phyloP scores from a whole-genome alignment of 2,888 invertebrate species.

The Drosophila sordidula region DNA sequence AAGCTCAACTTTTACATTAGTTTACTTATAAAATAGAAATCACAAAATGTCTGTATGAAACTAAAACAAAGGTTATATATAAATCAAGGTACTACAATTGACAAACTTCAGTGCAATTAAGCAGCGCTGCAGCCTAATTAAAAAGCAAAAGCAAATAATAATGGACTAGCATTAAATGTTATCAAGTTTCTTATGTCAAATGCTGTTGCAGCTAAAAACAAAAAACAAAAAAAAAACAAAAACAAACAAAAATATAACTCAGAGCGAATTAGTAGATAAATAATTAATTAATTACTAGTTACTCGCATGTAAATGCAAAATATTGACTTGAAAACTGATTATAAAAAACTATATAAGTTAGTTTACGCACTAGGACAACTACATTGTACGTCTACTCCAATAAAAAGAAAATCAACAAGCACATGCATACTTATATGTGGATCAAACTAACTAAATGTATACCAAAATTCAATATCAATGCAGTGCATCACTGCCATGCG shows the following conservation, averaged over 20 bases:
- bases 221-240: conserved; percentile 15
- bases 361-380: conserved; percentile 57
- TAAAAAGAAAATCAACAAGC: conserved; percentile 31
- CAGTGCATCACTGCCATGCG: conserved; percentile 78
- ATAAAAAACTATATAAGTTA: conserved; percentile 38
- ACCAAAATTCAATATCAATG: conserved; percentile 67
- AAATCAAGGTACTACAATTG: conserved; percentile 29
- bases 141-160: conserved; percentile 22
- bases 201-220: conserved; percentile 70
- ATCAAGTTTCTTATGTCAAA: conserved; percentile 74
- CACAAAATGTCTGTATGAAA: conserved; percentile 17
- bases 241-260: conserved; percentile 31
- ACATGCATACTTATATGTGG: conserved; percentile 17
- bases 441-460: conserved; percentile 28
- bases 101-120: conserved; percentile 49
- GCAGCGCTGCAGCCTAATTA: conserved; percentile 49
- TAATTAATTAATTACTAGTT: conserved; percentile 34
- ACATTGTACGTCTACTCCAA: conserved; percentile 46
- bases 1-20: conserved; percentile 81
- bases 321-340: conserved; percentile 53
- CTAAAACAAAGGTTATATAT: conserved; percentile 10
- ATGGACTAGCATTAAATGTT: conserved; percentile 74
- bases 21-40: conserved; percentile 30
- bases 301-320: conserved; percentile 35
- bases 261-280: conserved; percentile 66